Evolutionary conservation across 2,888 invertebrate species (phyloP), one percentile per base, ranked within the genome.

Genomic region (Loripinus fragilis): DNA sequence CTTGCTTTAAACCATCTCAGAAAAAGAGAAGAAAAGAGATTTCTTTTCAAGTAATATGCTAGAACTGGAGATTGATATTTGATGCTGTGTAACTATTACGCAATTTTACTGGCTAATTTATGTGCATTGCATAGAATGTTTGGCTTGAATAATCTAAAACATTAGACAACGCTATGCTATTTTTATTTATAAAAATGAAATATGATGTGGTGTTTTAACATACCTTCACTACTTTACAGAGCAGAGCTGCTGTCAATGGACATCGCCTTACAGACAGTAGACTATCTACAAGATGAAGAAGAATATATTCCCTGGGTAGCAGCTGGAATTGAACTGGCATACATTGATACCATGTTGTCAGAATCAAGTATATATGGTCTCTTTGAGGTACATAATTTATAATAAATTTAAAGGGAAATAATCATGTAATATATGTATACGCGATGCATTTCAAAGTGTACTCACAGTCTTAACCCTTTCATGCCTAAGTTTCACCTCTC

Each of bases 221-320:
- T n/a, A n/a, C n/a, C n/a, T n/a, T n/a, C n/a, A n/a, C n/a, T n/a
- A 15, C 48, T 50, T 60, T 48, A 15, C 60, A 87, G 87, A 76
- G 81, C 87, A 2, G 84, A 83, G 33, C 71, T 79, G 60, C 42
- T 86, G 12, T n/a, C 69, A 33, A 81, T 86, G 85, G 65, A 70
- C 20, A 80, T 77, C 7, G 86, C 87, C 0, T 67, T 87, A 12
- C 70, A 79, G 20, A 87, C 85, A 7, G 42, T 87, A 28, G 81
- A 86, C 23, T 87, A 87, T 50, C 52, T 87, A 25, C 41, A 70
- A 7, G 65, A 75, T 0, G 87, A 87, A 64, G 60, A 70, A 28
- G 85, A 87, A 8, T 87, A 85, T 65, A 45, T 86, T 0, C 85
- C 86, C 0, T 87, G 86, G 83, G 42, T 66, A 17, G 78, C 86